Evolutionary conservation across 2,113 vertebrate genomes (phyloP), one percentile per base, ranked within the genome.

Genomic region (Phoenicopterus ruber): DNA sequence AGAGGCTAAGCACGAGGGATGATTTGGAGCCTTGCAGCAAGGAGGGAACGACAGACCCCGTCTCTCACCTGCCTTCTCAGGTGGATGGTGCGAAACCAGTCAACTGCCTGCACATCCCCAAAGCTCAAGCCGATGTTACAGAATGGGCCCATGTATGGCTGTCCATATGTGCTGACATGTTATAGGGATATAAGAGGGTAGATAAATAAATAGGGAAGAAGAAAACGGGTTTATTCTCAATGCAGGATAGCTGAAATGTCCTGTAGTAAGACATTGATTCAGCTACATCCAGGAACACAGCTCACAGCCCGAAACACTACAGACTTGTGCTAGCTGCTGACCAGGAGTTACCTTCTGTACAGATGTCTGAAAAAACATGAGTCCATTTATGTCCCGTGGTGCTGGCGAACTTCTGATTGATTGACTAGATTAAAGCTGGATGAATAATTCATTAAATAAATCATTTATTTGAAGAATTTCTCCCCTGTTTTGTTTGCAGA

Each of bases 401-500:
- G 55, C 82, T 61, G 25, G 26, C 1, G 1, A 38, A 72, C 46
- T 85, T 66, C 74, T 93, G 82, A 79, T 82, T 88, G 85, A 86
- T 32, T 63, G 73, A 73, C 67, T 80, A 90, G 92, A 92, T 92
- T 89, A 92, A 86, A 95, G 20, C 12, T 59, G 54, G 20, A 52
- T 92, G 70, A 87, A 96, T 89, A 92, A 90, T 90, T 87, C 18
- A 65, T 81, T 77, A 73, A 91, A 88, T 47, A 90, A 88, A 86
- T 62, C 1, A 78, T 89, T 86, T 84, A 52, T 88, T 7, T 82
- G 82, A 86, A 83, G 59, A 81, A 70, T 88, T 77, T 77, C 22
- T 90, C 61, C 71, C 52, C 72, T 32, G 11, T 70, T 94, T 86
- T 34, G 0, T 80, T 93, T 94, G 67, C 59, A 73, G 76, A 21